Conservation (phyloP, 2,113 vertebrate species). For the Microcebus griseorufus region DNA sequence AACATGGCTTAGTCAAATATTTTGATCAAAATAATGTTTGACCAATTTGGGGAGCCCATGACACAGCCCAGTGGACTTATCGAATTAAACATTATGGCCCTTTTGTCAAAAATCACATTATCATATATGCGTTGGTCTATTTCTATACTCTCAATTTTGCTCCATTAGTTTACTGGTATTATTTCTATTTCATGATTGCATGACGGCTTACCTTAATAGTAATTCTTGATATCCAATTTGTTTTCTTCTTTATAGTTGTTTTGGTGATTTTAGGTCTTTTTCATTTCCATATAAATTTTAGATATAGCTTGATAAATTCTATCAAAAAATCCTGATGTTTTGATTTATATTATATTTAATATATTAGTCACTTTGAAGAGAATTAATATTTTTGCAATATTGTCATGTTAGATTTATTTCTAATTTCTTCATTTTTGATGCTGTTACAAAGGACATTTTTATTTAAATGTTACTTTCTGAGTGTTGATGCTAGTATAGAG, state of each 20-base stretch:
- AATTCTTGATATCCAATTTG: not conserved
- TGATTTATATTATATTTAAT: not conserved
- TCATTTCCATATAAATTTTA: not conserved
- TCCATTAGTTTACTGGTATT: not conserved
- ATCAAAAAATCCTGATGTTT: not conserved
- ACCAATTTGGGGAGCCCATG: not conserved
- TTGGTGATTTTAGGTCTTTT: not conserved
- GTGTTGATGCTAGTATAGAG: not conserved
- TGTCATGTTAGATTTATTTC: not conserved
- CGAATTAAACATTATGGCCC: not conserved
- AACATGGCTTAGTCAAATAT: not conserved
- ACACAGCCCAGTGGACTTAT: not conserved
- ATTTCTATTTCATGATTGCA: not conserved
- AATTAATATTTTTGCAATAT: not conserved
- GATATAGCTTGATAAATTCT: not conserved
- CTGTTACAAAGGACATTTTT: not conserved
- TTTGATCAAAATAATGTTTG: not conserved
- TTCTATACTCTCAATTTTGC: not conserved
- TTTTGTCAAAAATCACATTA: not conserved
- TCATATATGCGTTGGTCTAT: not conserved
- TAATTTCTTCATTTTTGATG: not conserved
- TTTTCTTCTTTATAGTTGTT: not conserved
- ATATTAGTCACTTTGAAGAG: not conserved
- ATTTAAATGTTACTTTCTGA: not conserved
- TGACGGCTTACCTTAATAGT: not conserved